Percentiles rank a stretch among this genome's conserved stretches.
These are phyloP conservation scores for Meloidogyne chitwoodi DNA, from an alignment of 1,140 invertebrate species.

Conservation along the genomic window DNA sequence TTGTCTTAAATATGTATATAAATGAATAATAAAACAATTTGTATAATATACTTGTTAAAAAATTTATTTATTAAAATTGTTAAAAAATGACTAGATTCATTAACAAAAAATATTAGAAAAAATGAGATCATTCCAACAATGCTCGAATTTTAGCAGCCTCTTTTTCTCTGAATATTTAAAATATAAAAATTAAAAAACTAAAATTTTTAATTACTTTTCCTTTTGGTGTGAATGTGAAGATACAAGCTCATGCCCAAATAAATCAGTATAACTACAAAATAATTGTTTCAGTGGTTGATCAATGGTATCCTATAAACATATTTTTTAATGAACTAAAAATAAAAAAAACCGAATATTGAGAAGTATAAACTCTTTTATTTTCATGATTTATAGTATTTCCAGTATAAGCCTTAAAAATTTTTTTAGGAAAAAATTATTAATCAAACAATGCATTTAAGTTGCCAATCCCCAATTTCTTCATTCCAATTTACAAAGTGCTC, in stretches of 20 bases:
- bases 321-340: slow-evolving; percentile 39
- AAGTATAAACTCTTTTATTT: background rate
- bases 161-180: slow-evolving; percentile 43
- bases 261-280: background rate
- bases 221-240: slow-evolving; percentile 42
- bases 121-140: slow-evolving; percentile 37
- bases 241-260: slow-evolving; percentile 19
- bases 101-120: background rate
- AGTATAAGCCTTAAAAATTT: slow-evolving; percentile 28
- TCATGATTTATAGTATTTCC: background rate
- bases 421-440: slow-evolving; percentile 3
- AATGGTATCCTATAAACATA: slow-evolving; percentile 28
- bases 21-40: too few relatives aligned
- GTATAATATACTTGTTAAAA: background rate
- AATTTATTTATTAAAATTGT: background rate
- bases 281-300: background rate
- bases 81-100: background rate
- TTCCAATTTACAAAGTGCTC: slow-evolving; percentile 84
- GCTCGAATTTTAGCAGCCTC: slow-evolving; percentile 48
- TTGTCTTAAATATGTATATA: too few relatives aligned
- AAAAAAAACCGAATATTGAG: slow-evolving; percentile 18
- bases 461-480: slow-evolving; percentile 96
- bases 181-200: slow-evolving; percentile 9
- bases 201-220: slow-evolving; percentile 38
- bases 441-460: slow-evolving; percentile 75